Base-by-base conservation (phyloP, 2,888 invertebrate species). In the Oscheius onirici region DNA sequence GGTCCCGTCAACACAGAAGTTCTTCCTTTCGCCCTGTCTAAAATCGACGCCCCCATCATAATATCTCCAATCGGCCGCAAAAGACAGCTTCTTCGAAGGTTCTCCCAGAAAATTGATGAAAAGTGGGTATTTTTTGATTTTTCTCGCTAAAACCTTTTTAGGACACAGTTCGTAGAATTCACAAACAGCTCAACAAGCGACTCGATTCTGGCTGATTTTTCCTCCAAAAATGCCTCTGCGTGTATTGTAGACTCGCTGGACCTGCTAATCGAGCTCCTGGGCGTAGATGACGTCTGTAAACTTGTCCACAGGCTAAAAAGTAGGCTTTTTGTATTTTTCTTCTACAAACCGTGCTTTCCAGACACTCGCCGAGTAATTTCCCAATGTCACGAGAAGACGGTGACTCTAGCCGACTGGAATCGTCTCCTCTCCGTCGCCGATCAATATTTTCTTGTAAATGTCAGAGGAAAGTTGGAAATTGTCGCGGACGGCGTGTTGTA, bases 401-500 rank as follows among this genome's bases (percentile, higher is more conserved):
- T 70, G 26, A 17, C 43, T 51, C 41, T 20, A 34, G n/a, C 22
- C 20, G 52, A 70, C 17, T 70, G 70, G 70, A 43, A 52, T 17
- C 22, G 70, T 6, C 63, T 70, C 1, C 20, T 26, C 11, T 28
- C 54, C n/a, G 61, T 70, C 8, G 61, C 70, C 22, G 70, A 70
- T 26, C 24, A n/a, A 22, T 51, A 41, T 34, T 52, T 63, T 22
- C 22, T 20, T 22, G 15, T 69, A 11, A 22, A 11, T 13, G 13
- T 26, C 15, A 20, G 15, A 17, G 28, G 20, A 46, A n/a, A 22
- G 15, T 11, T 10, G 46, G 17, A 20, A 13, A 26, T 66, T 17
- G 15, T 22, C 34, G 17, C 24, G 52, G 44, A 43, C 26, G 43
- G 44, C 10, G 34, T 63, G 13, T 20, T 28, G 13, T 54, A 17